These are phyloP conservation scores for Callorhinus ursinus DNA, from an alignment of 2,113 vertebrate species.

Conservation along the genomic window DNA sequence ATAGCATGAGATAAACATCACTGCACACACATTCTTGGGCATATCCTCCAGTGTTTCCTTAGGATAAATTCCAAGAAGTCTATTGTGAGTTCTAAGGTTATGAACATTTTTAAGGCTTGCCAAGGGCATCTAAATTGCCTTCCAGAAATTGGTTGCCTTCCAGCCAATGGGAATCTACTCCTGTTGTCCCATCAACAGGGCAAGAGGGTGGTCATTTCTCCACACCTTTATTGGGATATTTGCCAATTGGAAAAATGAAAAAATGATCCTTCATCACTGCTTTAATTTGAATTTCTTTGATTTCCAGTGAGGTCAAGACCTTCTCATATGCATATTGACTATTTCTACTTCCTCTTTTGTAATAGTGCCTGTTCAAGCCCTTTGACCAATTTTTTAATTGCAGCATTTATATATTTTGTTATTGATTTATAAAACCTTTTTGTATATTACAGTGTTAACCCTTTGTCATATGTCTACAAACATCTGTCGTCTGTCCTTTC, in stretches of 20 bases:
- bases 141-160: conserved; percentile 10
- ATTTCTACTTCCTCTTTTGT: conserved; percentile 53
- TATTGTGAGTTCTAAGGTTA: conserved; percentile 20
- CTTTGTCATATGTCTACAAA: not conserved
- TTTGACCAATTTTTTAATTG: conserved; percentile 67
- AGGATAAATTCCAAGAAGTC: conserved; percentile 44
- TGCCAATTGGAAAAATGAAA: conserved; percentile 42
- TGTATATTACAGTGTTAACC: conserved; percentile 27
- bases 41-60: conserved; percentile 34
- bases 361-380: conserved; percentile 62
- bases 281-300: conserved; percentile 76
- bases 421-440: conserved; percentile 59
- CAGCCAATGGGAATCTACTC: not conserved
- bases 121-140: conserved; percentile 40
- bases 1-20: conserved; percentile 29
- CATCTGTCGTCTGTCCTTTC: conserved; percentile 8
- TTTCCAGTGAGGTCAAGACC: conserved; percentile 63
- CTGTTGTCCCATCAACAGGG: not conserved
- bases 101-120: conserved; percentile 32
- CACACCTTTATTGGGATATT: not conserved
- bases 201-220: not conserved
- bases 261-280: conserved; percentile 16
- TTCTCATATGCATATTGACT: conserved; percentile 58
- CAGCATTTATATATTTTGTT: conserved; percentile 54
- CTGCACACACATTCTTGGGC: not conserved